Conservation (phyloP, 1,140 invertebrate species). For the Zaprionus nigranus region DNA sequence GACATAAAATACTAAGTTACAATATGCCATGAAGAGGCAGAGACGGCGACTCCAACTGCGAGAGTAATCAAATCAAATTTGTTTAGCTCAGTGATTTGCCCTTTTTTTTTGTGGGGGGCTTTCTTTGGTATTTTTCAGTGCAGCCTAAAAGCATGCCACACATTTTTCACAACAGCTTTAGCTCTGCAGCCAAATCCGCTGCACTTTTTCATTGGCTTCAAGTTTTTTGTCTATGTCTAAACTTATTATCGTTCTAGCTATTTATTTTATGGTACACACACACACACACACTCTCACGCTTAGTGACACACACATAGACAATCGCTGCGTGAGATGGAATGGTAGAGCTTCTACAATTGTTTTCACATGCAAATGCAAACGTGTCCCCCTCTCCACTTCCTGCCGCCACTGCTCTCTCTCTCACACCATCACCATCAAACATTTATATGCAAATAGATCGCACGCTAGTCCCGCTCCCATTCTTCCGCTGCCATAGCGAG, state of each 20-base stretch:
- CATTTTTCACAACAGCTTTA: constrained; percentile 77
- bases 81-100: constrained; percentile 55
- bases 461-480: constrained; percentile 21
- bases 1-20: constrained; percentile 34
- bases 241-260: constrained; percentile 82
- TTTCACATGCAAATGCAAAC: constrained; percentile 74
- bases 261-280: constrained; percentile 73
- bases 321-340: constrained; percentile 9
- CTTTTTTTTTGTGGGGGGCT: background rate
- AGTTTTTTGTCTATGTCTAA: constrained; percentile 80
- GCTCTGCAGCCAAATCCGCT: constrained; percentile 75
- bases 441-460: constrained; percentile 79
- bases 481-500: constrained; percentile 30
- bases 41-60: background rate
- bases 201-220: constrained; percentile 79
- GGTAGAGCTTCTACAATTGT: constrained; percentile 64
- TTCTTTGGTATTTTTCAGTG: constrained; percentile 38
- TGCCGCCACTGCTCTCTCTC: constrained; percentile 34
- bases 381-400: constrained; percentile 8
- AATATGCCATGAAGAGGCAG: constrained; percentile 46
- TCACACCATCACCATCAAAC: constrained; percentile 33
- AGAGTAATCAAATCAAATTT: constrained; percentile 78
- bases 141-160: constrained; percentile 79
- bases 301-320: constrained; percentile 11
- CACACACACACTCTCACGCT: constrained; percentile 17